phyloP scores from a whole-genome alignment of 2,797 vertebrate species.

The Rhinatrema bivittatum region DNA sequence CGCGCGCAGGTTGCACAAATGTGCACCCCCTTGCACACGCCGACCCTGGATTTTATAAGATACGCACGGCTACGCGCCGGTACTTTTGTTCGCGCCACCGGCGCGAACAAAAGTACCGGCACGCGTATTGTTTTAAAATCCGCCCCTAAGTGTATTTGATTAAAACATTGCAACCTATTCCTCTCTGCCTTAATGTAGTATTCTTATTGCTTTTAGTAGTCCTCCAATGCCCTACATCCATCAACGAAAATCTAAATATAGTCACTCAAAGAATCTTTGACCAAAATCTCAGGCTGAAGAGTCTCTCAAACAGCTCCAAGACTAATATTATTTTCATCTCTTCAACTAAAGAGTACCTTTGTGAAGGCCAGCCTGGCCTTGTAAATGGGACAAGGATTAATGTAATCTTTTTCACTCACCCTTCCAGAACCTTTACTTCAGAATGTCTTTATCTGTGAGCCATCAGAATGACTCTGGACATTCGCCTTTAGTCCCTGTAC shows the following conservation, averaged over 20 bases:
- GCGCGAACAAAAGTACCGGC: too few species aligned
- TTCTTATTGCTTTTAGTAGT: constrained; percentile 42
- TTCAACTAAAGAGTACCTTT: constrained; percentile 59
- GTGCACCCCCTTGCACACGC: too few species aligned
- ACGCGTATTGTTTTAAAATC: too few species aligned
- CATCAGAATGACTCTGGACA: not conserved
- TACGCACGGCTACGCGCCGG: too few species aligned
- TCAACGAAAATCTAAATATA: constrained; percentile 25
- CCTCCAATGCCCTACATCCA: constrained; percentile 23
- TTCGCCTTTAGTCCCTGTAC: not conserved
- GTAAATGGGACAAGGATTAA: constrained; percentile 39
- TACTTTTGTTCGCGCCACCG: too few species aligned
- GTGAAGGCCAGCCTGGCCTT: constrained; percentile 50
- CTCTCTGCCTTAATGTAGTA: constrained; percentile 22
- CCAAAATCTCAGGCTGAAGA: constrained; percentile 41
- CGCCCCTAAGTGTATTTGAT: constrained; percentile 14
- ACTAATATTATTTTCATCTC: constrained; percentile 63
- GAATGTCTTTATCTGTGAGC: constrained; percentile 34
- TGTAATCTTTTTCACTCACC: constrained; percentile 26
- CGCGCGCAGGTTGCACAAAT: too few species aligned
- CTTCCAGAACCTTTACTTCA: constrained; percentile 27
- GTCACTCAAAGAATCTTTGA: constrained; percentile 60
- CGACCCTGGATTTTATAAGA: too few species aligned
- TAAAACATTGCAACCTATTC: constrained; percentile 18
- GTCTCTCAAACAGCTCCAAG: constrained; percentile 61